Percentiles rank a stretch among this genome's conserved stretches.
These are phyloP conservation scores for Tamias sibiricus DNA, from an alignment of 2,113 vertebrate species.

Conservation along the genomic window DNA sequence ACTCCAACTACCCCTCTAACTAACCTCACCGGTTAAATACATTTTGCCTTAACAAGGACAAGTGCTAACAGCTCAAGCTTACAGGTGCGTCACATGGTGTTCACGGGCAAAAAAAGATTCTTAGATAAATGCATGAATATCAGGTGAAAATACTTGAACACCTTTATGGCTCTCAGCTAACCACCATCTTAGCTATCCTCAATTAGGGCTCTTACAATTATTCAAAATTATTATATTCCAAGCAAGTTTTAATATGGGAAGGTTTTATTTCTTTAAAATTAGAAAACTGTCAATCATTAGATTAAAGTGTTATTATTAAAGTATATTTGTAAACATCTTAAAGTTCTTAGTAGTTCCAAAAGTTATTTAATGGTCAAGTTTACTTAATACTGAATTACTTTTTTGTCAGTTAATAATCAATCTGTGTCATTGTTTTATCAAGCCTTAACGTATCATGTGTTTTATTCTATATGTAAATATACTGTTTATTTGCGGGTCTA, in stretches of 20 bases:
- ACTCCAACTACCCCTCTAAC: no score
- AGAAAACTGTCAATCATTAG: background rate
- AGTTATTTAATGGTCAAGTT: constrained; percentile 60
- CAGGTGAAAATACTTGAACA: no score
- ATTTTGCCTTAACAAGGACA: no score
- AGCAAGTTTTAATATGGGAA: constrained; percentile 30
- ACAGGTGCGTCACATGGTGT: no score
- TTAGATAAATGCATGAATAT: no score
- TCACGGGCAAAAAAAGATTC: no score
- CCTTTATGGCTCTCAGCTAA: no score
- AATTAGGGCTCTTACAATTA: no score
- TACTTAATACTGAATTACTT: constrained; percentile 65
- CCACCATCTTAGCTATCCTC: no score
- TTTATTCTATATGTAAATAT: background rate
- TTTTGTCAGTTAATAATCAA: constrained; percentile 12
- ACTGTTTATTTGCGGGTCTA: no score
- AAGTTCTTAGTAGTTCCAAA: constrained; percentile 47
- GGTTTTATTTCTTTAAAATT: constrained; percentile 64
- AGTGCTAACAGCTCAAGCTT: no score
- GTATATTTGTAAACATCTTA: constrained; percentile 40
- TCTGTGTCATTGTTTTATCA: background rate
- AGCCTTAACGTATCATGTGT: background rate
- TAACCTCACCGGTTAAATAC: no score
- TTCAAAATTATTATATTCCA: constrained; percentile 64
- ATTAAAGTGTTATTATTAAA: constrained; percentile 69